Evolutionary conservation across 2,888 invertebrate genomes (phyloP).

Genomic region (Sipunculus nudus): DNA sequence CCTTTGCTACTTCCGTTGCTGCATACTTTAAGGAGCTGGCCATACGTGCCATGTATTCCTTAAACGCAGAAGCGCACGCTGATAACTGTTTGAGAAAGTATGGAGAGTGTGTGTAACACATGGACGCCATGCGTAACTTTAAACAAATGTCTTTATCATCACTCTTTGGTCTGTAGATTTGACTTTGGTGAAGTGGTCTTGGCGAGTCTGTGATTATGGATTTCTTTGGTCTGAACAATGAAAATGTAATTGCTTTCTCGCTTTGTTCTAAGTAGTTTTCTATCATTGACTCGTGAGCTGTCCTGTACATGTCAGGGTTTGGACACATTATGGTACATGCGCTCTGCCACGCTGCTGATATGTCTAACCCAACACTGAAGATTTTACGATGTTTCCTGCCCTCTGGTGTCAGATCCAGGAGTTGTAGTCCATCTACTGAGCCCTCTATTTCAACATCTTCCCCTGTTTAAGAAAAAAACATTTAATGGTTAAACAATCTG

Average conservation of each 20-base stretch:
- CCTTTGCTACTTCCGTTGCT: slow-evolving; percentile 92
- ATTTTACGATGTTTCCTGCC: slow-evolving; percentile 84
- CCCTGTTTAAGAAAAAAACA: slow-evolving; percentile 68
- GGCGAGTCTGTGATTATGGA: neutral
- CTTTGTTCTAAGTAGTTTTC: no score
- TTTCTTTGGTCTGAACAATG: slow-evolving; percentile 1
- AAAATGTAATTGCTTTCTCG: slow-evolving; percentile 33
- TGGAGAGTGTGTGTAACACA: slow-evolving; percentile 93
- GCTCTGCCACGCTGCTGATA: slow-evolving; percentile 63
- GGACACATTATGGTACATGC: slow-evolving; percentile 8
- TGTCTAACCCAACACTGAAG: slow-evolving; percentile 83
- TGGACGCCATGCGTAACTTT: slow-evolving; percentile 81
- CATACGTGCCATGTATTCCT: slow-evolving; percentile 84
- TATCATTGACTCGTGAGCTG: slow-evolving; percentile 52
- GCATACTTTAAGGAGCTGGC: slow-evolving; percentile 87
- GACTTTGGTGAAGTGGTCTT: neutral
- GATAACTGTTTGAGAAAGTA: slow-evolving; percentile 85
- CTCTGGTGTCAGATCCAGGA: slow-evolving; percentile 83
- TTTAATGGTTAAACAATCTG: neutral
- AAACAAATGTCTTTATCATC: slow-evolving; percentile 53
- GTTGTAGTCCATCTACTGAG: slow-evolving; percentile 89
- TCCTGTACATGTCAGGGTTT: slow-evolving; percentile 62
- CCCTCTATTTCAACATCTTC: slow-evolving; percentile 78
- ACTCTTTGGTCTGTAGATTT: neutral
- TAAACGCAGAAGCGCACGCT: slow-evolving; percentile 89